Evolutionary conservation across 2,888 invertebrate genomes (phyloP), one percentile per base, ranked within the genome.

Genomic region (Mythimna albipuncta): DNA sequence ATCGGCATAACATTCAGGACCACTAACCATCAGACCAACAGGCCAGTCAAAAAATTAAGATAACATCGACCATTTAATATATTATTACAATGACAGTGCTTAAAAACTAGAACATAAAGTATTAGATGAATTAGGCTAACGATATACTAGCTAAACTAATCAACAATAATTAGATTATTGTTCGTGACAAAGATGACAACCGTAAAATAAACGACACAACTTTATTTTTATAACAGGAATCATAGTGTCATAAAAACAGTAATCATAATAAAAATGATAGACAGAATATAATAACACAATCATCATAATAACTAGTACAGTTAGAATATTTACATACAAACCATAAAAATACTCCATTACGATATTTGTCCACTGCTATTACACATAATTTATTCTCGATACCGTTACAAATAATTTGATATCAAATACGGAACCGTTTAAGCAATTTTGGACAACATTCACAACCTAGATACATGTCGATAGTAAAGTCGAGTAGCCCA

Each of bases 401-500:
- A 72, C 85, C 81, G 83, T 85, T 85, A 85, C 61, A 82, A 77
- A 85, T 83, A 85, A 85, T 82, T 72, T 75, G 75, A 82, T 82
- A 82, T 69, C 52, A 21, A 76, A 77, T 71, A 72, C 68, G 74
- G 69, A 70, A 81, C 65, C 72, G 54, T 79, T 81, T 81, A 79
- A 85, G 75, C 64, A 79, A 83, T 85, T 84, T 85, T 81, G 67
- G 77, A 74, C 72, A 69, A 73, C 72, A 83, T 79, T 70, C 77
- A 75, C 75, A 81, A 81, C 79, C 83, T 67, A 79, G 81, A 85
- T 85, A 75, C 70, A 68, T 69, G 73, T 75, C 72, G 65, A 81
- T 82, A 69, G 66, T 52, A 68, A 79, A 79, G 64, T 83, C 79
- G 66, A 75, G 79, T 79, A 77, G 82, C 77, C 85, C 82, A 85